These are phyloP conservation scores for Pampusana beccarii DNA, from an alignment of 2,113 vertebrate genomes.

Conservation along the genomic window DNA sequence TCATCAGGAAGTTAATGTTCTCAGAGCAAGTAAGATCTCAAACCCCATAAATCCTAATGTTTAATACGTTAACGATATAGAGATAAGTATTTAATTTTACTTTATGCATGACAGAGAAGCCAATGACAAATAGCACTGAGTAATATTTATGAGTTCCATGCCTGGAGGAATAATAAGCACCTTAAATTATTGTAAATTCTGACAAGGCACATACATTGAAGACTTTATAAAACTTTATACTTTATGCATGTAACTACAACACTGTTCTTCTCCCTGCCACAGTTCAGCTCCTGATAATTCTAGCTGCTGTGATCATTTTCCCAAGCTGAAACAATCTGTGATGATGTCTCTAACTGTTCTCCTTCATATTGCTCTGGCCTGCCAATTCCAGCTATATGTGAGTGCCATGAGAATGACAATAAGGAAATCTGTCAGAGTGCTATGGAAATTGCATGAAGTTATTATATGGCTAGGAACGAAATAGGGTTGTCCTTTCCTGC, in stretches of 20 bases:
- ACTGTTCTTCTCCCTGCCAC: not conserved
- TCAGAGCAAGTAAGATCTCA: slow-evolving; percentile 55
- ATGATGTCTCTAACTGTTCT: not conserved
- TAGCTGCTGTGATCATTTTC: not conserved
- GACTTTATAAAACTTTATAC: slow-evolving; percentile 58
- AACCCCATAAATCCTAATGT: slow-evolving; percentile 65
- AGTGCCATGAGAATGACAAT: not conserved
- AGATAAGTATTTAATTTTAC: slow-evolving; percentile 71
- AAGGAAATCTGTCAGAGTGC: not conserved
- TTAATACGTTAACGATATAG: slow-evolving; percentile 62
- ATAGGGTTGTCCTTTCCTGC: not conserved
- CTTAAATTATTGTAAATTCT: slow-evolving; percentile 65
- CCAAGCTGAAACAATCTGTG: not conserved
- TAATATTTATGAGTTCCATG: slow-evolving; percentile 67
- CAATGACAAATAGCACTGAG: slow-evolving; percentile 63
- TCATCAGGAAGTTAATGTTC: slow-evolving; percentile 65
- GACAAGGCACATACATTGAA: slow-evolving; percentile 52
- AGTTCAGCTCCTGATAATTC: not conserved
- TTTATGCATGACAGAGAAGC: slow-evolving; percentile 64
- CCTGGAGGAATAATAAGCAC: slow-evolving; percentile 56
- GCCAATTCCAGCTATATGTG: not conserved
- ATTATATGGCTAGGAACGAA: not conserved
- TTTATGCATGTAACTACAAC: not conserved
- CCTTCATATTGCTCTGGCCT: not conserved
- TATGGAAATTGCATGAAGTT: not conserved